These are phyloP conservation scores for Taenioides sp. DNA, from an alignment of 2,797 vertebrate species.

Conservation along the genomic window DNA sequence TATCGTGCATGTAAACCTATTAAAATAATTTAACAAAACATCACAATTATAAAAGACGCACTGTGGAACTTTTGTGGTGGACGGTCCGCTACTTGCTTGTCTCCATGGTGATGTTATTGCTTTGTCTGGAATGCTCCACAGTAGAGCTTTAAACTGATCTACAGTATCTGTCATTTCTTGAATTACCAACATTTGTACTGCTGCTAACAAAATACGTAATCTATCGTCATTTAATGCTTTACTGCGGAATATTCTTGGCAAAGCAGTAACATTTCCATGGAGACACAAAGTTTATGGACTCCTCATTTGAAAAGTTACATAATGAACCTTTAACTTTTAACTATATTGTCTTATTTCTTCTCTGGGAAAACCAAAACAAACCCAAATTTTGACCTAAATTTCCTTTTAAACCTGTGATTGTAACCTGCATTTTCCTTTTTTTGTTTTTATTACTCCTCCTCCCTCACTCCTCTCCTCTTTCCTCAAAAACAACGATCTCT, in stretches of 20 bases:
- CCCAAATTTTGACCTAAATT: constrained; percentile 87
- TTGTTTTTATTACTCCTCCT: constrained; percentile 56
- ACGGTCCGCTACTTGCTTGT: too few species aligned
- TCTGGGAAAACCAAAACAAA: constrained; percentile 82
- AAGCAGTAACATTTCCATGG: background rate
- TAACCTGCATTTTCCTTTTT: constrained; percentile 96
- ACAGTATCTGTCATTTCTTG: too few species aligned
- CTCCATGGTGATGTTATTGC: too few species aligned
- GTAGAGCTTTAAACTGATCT: too few species aligned
- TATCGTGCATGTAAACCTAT: too few species aligned
- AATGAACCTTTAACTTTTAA: background rate
- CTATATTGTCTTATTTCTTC: constrained; percentile 52
- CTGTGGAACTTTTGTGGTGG: too few species aligned
- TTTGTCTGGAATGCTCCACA: too few species aligned
- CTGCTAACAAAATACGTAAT: background rate
- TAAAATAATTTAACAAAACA: too few species aligned
- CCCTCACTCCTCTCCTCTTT: constrained; percentile 38
- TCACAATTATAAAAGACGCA: too few species aligned
- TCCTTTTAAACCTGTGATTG: constrained; percentile 90
- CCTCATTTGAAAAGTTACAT: background rate
- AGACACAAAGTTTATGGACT: background rate
- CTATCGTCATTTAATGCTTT: too few species aligned
- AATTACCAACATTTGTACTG: background rate
- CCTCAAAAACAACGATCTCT: constrained; percentile 76
- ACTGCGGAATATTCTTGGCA: background rate